Evolutionary conservation across 2,113 vertebrate genomes (phyloP).

Genomic region (Seriola rivoliana): DNA sequence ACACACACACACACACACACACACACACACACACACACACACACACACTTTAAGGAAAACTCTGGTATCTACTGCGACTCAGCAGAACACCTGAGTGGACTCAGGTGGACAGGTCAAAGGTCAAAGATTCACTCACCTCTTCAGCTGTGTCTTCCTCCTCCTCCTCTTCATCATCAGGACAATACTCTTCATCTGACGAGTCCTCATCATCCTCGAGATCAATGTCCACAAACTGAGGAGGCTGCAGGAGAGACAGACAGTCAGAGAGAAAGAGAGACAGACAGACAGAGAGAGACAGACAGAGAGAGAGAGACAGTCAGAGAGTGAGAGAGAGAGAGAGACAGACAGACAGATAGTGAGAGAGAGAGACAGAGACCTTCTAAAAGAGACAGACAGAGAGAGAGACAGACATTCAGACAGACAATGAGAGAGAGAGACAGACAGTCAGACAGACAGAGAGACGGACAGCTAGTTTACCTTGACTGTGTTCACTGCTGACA

Average conservation of each 20-base stretch:
- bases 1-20: not conserved
- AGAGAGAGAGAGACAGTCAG: not conserved
- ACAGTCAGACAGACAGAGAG: not conserved
- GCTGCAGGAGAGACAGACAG: slow-evolving; percentile 74
- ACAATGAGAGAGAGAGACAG: not conserved
- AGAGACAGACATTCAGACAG: not conserved
- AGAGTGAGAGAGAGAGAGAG: not conserved
- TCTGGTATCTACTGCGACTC: too few species aligned
- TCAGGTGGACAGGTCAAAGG: not conserved
- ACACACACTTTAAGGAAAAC: not conserved
- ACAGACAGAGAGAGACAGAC: not conserved
- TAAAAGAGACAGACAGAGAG: not conserved
- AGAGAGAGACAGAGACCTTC: too few species aligned
- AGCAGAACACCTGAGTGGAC: too few species aligned
- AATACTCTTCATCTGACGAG: slow-evolving; percentile 97
- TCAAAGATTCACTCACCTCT: slow-evolving; percentile 82
- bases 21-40: not conserved
- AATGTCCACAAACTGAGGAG: slow-evolving; percentile 97
- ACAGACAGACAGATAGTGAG: not conserved
- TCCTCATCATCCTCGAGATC: slow-evolving; percentile 95
- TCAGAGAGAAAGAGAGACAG: not conserved
- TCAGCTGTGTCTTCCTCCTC: slow-evolving; percentile 93
- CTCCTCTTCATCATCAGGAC: slow-evolving; percentile 94
- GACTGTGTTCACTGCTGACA: slow-evolving; percentile 23
- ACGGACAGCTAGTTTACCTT: slow-evolving; percentile 20